Conservation (phyloP, 1,140 invertebrate genomes). For the Oedothorax gibbosus region DNA sequence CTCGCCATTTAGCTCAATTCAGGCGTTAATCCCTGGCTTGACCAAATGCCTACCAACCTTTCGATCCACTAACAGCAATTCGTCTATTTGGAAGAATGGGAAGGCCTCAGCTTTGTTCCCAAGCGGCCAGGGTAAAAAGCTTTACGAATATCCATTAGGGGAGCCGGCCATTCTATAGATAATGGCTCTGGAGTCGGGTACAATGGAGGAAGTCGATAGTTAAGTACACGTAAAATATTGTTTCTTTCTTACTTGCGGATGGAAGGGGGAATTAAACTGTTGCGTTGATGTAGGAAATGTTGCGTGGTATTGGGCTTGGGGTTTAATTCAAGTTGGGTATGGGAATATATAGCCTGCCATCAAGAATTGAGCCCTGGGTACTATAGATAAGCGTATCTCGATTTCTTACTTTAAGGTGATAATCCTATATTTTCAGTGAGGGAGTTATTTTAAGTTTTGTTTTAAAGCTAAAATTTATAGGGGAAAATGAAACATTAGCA, state of each 20-base stretch:
- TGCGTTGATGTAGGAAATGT: too few species aligned
- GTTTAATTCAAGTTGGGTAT: too few species aligned
- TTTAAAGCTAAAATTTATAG: too few species aligned
- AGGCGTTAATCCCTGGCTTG: conserved; percentile 56
- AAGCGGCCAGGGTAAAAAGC: conserved; percentile 16
- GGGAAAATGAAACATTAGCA: too few species aligned
- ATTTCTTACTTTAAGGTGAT: too few species aligned
- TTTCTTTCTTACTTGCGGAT: background rate
- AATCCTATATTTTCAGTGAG: too few species aligned
- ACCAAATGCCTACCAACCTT: conserved; percentile 46
- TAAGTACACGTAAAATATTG: background rate
- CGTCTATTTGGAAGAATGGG: conserved; percentile 41
- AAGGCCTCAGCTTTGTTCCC: conserved; percentile 22
- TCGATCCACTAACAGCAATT: conserved; percentile 47
- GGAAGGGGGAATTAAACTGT: background rate
- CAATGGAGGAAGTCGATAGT: conserved; percentile 9
- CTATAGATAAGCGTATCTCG: too few species aligned
- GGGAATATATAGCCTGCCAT: too few species aligned
- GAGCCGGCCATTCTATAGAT: conserved; percentile 35
- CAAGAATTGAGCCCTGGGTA: too few species aligned
- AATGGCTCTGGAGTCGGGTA: conserved; percentile 16
- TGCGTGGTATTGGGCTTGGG: too few species aligned
- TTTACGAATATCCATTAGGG: conserved; percentile 49
- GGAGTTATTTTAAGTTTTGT: too few species aligned
- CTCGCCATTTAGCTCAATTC: conserved; percentile 47